Evolutionary conservation across 2,888 invertebrate genomes (phyloP), one percentile per base, ranked within the genome.

Genomic region (Octonoba sinensis): DNA sequence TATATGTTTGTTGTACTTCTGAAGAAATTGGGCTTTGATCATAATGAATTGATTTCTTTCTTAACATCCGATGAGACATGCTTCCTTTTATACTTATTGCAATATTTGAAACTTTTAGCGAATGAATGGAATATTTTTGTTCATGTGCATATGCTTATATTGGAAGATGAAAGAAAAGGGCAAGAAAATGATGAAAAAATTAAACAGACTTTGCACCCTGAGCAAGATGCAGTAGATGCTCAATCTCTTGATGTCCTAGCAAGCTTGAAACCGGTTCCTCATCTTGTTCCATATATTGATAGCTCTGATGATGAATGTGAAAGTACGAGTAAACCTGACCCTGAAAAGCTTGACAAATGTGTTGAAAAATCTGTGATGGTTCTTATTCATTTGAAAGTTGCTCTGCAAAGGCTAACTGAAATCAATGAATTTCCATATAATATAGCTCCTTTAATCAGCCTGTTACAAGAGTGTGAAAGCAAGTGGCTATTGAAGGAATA

Each of bases 61-160:
- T 24, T 81, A 49, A 47, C 51, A 47, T 81, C 81, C 49, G 70
- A 74, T 74, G 81, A 81, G 64, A 81, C 81, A n/a, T 81, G 81
- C 36, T 69, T 66, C 36, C 54, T 81, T 3, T n/a, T 70, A 8
- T 81, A 81, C 16, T 64, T 81, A 15, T 15, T 65, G 3, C 27
- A 46, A 8, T 81, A 81, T n/a, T 47, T 70, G 20, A 81, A 81
- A 44, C 57, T 69, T 6, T 15, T 81, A 4, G 49, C 70, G 1
- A 8, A 16, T 18, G 81, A 81, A 22, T 57, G 44, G 47, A 49
- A 69, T 0, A 1, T n/a, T n/a, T 74, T 81, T 65, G 20, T 74
- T 1, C 12, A 54, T 67, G 59, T 20, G 6, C 60, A 79, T 56
- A 44, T 27, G 11, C 24, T 57, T 60, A 11, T 27, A 11, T 1